Base-by-base conservation (phyloP, 2,113 vertebrate genomes). In the Pluvialis apricaria region DNA sequence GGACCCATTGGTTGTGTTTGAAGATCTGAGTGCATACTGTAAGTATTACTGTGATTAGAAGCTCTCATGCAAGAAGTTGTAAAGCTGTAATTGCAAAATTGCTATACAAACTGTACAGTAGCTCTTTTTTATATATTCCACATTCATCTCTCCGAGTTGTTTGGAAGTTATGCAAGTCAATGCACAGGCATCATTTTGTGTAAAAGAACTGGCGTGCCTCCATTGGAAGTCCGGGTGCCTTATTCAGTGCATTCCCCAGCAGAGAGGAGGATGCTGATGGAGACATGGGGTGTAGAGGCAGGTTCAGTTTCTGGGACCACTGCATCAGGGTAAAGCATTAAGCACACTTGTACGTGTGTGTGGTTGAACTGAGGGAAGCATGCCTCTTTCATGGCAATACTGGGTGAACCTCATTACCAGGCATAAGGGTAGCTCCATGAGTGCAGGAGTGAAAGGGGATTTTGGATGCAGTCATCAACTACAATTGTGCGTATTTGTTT, bases 341-440 rank as follows among this genome's bases (percentile, higher is more conserved):
- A 24, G 51, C 18, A 21, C 0, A 0, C 15, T n/a, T 42, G 31
- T 18, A 10, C 0, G 0, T 19, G 6, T 1, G 1, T 11, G 24
- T 2, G 4, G 32, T 13, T 55, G 20, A 4, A 38, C 13, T 44
- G 42, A 49, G 38, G 34, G 18, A n/a, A 72, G 13, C 0, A 0
- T 1, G 5, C 2, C 18, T 4, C 8, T n/a, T 76, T 31, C 66
- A n/a, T 31, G 42, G 26, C 25, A 32, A 2, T 9, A 12, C 8
- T 9, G 21, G 10, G 6, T 2, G 3, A 70, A 47, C 7, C 5
- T 49, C 2, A 31, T 34, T 58, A 76, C 47, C 16, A 51, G 55
- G 18, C 47, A 8, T 51, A 71, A 68, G 13, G 20, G 28, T 31
- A 68, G 40, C 9, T 16, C 42, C 6, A 24, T 0, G 15, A 58